A percentile compares a stretch with the other conserved stretches of the same genome.
phyloP scores from a whole-genome alignment of 2,888 invertebrate genomes.

The Nemurella pictetii region DNA sequence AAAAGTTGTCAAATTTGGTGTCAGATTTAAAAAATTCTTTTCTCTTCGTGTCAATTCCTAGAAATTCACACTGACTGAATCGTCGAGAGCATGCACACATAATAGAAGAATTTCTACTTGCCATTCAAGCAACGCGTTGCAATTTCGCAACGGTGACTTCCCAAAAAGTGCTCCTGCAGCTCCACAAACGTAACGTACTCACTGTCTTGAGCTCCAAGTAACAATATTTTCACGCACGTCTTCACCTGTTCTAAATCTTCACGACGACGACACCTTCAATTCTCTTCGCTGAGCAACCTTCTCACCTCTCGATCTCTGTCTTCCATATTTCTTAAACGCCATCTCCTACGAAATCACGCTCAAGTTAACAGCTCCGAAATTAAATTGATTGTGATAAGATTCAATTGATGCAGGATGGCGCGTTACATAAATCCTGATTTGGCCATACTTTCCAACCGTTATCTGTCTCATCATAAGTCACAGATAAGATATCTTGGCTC shows the following conservation, averaged over 20 bases:
- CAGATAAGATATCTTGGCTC: background rate
- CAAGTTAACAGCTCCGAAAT: background rate
- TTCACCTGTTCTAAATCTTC: background rate
- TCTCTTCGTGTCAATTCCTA: too few relatives aligned
- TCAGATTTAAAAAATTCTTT: too few relatives aligned
- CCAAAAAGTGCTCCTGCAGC: background rate
- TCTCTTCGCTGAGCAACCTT: background rate
- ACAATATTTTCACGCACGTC: background rate
- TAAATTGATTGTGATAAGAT: background rate
- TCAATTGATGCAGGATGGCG: background rate
- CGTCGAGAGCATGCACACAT: too few relatives aligned
- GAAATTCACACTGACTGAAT: too few relatives aligned
- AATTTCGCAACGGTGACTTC: background rate
- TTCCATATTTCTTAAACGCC: background rate
- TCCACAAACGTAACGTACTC: background rate
- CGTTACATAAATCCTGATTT: background rate
- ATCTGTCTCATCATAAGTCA: background rate
- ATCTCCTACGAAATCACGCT: background rate
- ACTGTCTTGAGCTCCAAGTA: background rate
- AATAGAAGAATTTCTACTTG: background rate
- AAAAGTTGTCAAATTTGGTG: too few relatives aligned
- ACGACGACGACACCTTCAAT: background rate
- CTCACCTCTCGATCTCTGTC: background rate
- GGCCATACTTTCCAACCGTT: too few relatives aligned
- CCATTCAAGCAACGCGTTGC: background rate